Percentiles rank a stretch among this genome's conserved stretches.
phyloP scores from a whole-genome alignment of 2,113 vertebrate genomes.

The Lycaon pictus region DNA sequence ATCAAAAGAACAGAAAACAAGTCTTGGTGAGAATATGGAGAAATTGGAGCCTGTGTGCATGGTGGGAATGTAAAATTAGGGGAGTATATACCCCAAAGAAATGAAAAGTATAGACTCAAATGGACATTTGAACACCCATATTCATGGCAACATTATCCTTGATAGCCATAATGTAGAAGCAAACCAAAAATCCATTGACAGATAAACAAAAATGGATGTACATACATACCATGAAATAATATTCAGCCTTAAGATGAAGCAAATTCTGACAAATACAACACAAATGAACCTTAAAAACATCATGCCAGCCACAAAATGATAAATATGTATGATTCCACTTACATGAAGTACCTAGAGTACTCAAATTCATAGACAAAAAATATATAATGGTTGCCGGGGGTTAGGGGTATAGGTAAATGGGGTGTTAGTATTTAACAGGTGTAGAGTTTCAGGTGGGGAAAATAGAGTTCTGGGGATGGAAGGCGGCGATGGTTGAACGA shows the following conservation, averaged over 20 bases:
- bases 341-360: neutral
- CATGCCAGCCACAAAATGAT: neutral
- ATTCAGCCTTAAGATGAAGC: conserved; percentile 25
- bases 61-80: conserved; percentile 3
- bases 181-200: neutral
- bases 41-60: neutral
- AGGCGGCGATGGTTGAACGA: neutral
- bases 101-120: conserved; percentile 35
- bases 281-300: neutral
- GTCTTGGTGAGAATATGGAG: neutral
- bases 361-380: neutral
- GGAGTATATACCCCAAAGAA: conserved; percentile 11
- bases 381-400: neutral
- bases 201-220: conserved; percentile 12
- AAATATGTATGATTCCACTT: neutral
- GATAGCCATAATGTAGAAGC: neutral
- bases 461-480: neutral
- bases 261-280: conserved; percentile 16
- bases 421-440: neutral
- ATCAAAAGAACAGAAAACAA: neutral
- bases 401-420: neutral
- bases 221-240: neutral
- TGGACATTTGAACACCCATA: neutral
- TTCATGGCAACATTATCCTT: neutral
- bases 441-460: neutral